phyloP scores from a whole-genome alignment of 2,113 vertebrate species.

The Eudorcas thomsonii region DNA sequence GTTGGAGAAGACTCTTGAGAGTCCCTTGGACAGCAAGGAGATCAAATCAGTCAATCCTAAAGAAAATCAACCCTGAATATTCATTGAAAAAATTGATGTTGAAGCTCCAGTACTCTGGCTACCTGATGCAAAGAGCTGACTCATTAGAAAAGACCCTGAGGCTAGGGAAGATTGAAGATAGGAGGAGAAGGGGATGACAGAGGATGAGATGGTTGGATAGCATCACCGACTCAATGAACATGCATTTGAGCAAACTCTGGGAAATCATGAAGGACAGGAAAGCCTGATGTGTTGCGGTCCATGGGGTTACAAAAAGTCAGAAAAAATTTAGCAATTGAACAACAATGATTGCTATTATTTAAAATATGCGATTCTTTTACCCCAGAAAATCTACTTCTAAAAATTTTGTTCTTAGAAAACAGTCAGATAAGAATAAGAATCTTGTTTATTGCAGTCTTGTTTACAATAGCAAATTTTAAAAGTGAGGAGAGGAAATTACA shows the following conservation, averaged over 20 bases:
- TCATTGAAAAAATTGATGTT: not conserved
- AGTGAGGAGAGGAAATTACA: not conserved
- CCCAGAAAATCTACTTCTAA: not conserved
- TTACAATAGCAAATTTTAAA: not conserved
- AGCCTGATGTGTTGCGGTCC: not conserved
- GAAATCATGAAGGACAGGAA: not conserved
- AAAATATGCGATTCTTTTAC: not conserved
- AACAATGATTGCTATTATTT: not conserved
- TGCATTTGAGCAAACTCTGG: not conserved
- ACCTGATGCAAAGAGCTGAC: not conserved
- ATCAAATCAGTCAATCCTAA: not conserved
- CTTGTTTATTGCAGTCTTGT: not conserved
- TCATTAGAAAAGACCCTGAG: not conserved
- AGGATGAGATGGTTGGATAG: not conserved
- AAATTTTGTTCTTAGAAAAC: not conserved
- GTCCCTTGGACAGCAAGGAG: not conserved
- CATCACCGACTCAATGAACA: not conserved
- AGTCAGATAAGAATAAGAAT: not conserved
- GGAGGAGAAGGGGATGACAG: not conserved
- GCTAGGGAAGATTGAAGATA: not conserved
- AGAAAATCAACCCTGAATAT: not conserved
- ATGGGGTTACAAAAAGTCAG: not conserved
- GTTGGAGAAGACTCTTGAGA: not conserved
- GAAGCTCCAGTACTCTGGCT: not conserved
- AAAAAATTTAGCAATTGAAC: not conserved